Evolutionary conservation across 92 coral and sea anemone genomes (phyloP), one percentile per base, ranked within the genome.

Genomic region (Porites rus): DNA sequence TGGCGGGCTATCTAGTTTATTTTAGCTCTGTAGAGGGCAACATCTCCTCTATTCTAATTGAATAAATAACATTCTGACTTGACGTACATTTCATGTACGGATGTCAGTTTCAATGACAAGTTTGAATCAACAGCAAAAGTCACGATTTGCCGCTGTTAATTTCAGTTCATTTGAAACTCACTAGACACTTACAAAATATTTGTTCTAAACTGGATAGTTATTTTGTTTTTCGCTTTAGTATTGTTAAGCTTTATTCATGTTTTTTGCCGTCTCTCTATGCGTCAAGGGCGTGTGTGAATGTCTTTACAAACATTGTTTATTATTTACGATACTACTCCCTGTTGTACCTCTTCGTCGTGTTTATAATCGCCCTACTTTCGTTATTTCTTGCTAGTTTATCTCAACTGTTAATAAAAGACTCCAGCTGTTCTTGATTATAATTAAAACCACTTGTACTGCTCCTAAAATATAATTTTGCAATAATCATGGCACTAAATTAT

Each of bases 251-350:
- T 13, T 16, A 13, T 3, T 22, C 24, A 65, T 66, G 52, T 43
- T 51, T 0, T 13, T 79, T 46, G 31, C 54, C 54, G 16, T 17
- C 68, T 31, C 10, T 18, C 46, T 12, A 28, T 52, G 20, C 19
- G 20, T 50, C 74, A 21, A 66, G 77, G 86, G 77, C 77, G 85
- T 81, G 77, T 79, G 75, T 74, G 12, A 53, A 74, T 46, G 61
- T 56, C 61, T 13, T 4, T 4, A 38, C 46, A 38, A 38, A 38
- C 19, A 9, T 70, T 69, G 86, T 81, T 81, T 81, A 70, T 81
- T 58, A 25, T 80, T 69, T 69, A 56, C 67, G 76, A 38, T 38
- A 38, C 46, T 38, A 70, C 65, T 56, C 61, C 11, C 61, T 81
- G 77, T 60, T 81, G 8, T 4, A 11, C 86, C 60, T 51, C 20